phyloP scores from a whole-genome alignment of 92 coral and sea anemone species.

The Metridium senile region DNA sequence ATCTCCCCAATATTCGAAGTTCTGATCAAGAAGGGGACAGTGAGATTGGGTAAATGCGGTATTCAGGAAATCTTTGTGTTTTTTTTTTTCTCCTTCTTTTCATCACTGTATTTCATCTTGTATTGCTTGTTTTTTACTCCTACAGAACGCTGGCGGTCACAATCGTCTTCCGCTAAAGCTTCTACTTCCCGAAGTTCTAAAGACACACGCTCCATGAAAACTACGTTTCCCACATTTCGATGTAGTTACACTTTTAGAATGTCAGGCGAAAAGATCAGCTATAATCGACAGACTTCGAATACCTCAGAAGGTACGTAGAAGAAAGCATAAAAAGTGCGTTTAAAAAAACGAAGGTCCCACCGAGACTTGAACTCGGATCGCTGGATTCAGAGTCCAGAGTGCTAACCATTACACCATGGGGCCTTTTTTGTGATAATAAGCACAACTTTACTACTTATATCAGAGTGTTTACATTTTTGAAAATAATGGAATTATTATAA shows the following conservation, averaged over 20 bases:
- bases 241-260: slow-evolving; percentile 81
- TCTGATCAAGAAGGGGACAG: too few relatives aligned
- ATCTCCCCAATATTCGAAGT: too few relatives aligned
- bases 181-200: slow-evolving; percentile 19
- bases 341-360: slow-evolving; percentile 68
- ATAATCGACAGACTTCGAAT: slow-evolving; percentile 68
- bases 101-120: too few relatives aligned
- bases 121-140: too few relatives aligned
- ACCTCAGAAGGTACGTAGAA: slow-evolving; percentile 64
- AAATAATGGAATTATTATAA: too few relatives aligned
- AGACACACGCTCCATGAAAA: too few relatives aligned
- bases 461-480: too few relatives aligned
- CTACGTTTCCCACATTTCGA: slow-evolving; percentile 64
- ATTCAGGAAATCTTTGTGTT: background rate
- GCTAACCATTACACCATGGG: slow-evolving; percentile 95
- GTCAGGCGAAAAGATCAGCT: slow-evolving; percentile 75
- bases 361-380: slow-evolving; percentile 99
- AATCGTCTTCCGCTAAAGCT: slow-evolving; percentile 13
- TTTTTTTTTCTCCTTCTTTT: background rate
- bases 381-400: slow-evolving; percentile 97
- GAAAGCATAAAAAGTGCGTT: too few relatives aligned
- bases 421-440: too few relatives aligned
- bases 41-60: too few relatives aligned
- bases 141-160: slow-evolving; percentile 32
- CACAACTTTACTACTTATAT: too few relatives aligned